Base-by-base conservation (phyloP, 2,797 vertebrate species). In the Falco columbarius region DNA sequence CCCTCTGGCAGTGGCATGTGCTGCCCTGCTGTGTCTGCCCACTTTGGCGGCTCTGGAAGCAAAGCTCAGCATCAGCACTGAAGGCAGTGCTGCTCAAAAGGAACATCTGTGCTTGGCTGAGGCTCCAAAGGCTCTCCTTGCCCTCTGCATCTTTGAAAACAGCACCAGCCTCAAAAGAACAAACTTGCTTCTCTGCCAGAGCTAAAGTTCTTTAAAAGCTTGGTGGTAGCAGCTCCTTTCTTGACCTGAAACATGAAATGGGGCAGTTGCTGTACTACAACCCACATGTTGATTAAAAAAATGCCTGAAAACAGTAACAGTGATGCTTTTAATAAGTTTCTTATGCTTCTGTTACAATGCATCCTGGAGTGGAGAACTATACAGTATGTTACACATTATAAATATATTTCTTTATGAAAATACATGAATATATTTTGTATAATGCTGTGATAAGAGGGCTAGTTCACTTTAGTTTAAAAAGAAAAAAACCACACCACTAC, bases 341-440 rank as follows among this genome's bases (percentile, higher is more conserved):
- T 91, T 90, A 86, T 30, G 17, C 42, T 34, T 88, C 74, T 81
- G 77, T 82, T 92, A 95, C 84, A 95, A 32, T 80, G 54, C 12
- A 68, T 65, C 56, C 34, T 65, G 32, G 42, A 86, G 38, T 70
- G 10, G 27, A 81, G 42, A 91, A 75, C 80, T 96, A 91, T 94
- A 97, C 89, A 93, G 42, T 96, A 97, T 96, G 55, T 93, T 96
- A 87, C 92, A 96, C 17, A 21, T 93, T 84, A 97, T 97, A 97
- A 97, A 97, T 97, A 95, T 42, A 74, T 86, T 95, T 89, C 61
- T 86, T 93, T 96, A n/a, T 92, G 83, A 86, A 92, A 95, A 92
- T 93, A 90, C 56, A 85, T 24, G 29, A 73, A 80, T 61, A 94
- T 76, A 66, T 86, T 95, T 93, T 65, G 86, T 93, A 93, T 71